Conservation (phyloP, 2,113 vertebrate species). For the Elachura formosa region DNA sequence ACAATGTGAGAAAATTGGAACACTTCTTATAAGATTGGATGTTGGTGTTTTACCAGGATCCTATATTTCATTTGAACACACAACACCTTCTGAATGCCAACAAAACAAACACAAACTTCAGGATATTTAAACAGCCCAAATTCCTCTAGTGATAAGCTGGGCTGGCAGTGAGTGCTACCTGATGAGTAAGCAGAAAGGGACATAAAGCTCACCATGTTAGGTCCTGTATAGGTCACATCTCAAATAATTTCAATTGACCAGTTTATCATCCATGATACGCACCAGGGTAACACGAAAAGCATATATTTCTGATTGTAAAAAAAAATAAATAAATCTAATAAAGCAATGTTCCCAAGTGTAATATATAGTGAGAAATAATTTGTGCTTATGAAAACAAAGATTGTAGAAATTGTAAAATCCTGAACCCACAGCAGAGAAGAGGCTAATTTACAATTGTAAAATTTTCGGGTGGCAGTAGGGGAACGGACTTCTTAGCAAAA, state of each 20-base stretch:
- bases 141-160: background rate
- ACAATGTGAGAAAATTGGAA: background rate
- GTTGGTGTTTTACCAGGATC: background rate
- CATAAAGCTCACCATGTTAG: background rate
- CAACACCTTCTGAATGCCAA: background rate
- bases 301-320: background rate
- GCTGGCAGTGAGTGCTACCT: background rate
- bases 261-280: background rate
- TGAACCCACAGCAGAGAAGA: no score
- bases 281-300: background rate
- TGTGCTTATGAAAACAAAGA: no score
- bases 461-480: no score
- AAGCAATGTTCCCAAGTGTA: background rate
- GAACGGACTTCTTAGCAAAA: no score
- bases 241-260: background rate
- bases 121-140: constrained; percentile 3
- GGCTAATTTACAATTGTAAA: no score
- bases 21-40: background rate
- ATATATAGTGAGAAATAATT: no score
- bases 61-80: background rate
- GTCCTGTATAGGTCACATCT: background rate
- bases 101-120: background rate
- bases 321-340: background rate
- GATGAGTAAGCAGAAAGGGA: background rate
- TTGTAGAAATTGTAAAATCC: no score